Conservation (phyloP, 2,888 invertebrate genomes). For the Timema podura region DNA sequence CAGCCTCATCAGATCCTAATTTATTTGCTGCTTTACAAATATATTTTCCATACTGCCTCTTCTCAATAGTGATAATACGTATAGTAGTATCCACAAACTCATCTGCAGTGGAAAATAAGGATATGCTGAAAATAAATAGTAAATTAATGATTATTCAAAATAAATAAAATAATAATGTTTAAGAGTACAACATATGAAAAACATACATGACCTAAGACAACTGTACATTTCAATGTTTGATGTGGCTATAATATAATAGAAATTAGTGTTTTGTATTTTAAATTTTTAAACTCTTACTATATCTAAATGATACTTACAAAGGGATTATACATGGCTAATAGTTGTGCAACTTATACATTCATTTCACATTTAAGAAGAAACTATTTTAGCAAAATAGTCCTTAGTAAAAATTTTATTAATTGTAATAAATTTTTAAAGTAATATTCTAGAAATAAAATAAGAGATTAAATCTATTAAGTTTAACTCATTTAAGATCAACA, state of each 20-base stretch:
- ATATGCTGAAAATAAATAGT: constrained; percentile 56
- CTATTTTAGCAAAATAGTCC: no score
- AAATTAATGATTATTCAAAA: no score
- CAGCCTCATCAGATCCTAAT: constrained; percentile 73
- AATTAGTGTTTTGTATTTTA: no score
- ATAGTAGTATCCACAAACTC: constrained; percentile 89
- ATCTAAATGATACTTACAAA: not conserved
- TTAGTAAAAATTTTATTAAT: no score
- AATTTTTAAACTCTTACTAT: not conserved
- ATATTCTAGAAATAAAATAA: no score
- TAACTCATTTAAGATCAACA: no score
- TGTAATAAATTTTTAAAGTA: no score
- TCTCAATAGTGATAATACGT: constrained; percentile 85
- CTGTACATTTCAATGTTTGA: not conserved
- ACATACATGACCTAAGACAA: not conserved
- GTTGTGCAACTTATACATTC: not conserved
- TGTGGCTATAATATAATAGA: not conserved
- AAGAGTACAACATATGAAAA: not conserved
- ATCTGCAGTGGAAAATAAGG: constrained; percentile 87
- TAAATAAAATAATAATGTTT: not conserved
- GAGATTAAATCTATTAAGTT: no score
- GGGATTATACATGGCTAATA: not conserved
- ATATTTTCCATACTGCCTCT: constrained; percentile 81
- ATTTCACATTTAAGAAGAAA: no score
- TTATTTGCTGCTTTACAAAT: constrained; percentile 86